Evolutionary conservation across 2,888 invertebrate genomes (phyloP).

Genomic region (Ophonus ardosiacus): DNA sequence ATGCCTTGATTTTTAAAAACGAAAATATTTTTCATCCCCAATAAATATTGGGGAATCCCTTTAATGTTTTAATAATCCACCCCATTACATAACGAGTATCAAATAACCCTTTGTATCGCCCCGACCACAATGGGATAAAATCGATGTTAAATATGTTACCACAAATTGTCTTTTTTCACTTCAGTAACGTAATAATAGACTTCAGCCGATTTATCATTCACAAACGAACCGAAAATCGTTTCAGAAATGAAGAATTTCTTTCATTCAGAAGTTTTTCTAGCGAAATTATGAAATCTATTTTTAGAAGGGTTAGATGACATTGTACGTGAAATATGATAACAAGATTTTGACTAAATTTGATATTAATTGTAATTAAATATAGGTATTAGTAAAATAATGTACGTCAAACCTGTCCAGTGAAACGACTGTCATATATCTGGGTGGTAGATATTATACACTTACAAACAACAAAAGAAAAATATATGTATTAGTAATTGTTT

Average conservation of each 20-base stretch:
- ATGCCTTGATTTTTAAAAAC: background rate
- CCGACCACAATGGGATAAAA: background rate
- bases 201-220: background rate
- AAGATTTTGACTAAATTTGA: background rate
- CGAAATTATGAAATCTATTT: background rate
- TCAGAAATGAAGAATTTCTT: background rate
- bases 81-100: conserved; percentile 25
- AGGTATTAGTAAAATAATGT: background rate
- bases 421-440: background rate
- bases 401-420: background rate
- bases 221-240: background rate
- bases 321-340: background rate
- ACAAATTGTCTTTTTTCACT: background rate
- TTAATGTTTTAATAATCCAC: conserved; percentile 37
- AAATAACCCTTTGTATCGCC: conserved; percentile 28
- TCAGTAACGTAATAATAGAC: background rate
- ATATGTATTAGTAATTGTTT: background rate
- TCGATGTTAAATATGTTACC: background rate
- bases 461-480: background rate
- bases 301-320: background rate
- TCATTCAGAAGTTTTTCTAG: background rate
- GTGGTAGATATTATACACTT: background rate
- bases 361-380: background rate
- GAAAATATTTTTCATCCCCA: background rate
- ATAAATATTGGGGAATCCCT: conserved; percentile 10